Evolutionary conservation across 2,888 invertebrate species (phyloP).

Genomic region (Aporophyla nigra): DNA sequence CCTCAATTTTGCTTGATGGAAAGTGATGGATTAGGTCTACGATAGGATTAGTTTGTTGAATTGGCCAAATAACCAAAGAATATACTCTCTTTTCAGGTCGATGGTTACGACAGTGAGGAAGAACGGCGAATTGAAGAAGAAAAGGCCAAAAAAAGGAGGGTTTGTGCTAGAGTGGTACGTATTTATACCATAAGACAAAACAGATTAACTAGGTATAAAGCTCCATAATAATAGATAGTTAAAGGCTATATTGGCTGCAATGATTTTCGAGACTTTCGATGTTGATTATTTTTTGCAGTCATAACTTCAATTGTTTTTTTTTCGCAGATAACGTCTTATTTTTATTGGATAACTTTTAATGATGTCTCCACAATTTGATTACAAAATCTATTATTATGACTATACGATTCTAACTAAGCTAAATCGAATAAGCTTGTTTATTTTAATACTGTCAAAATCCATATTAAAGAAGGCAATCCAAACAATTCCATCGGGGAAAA

Average conservation of each 20-base stretch:
- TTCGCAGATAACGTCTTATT: neutral
- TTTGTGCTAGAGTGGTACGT: constrained; percentile 82
- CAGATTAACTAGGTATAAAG: neutral
- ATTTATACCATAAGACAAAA: neutral
- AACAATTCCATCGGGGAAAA: neutral
- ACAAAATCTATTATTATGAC: neutral
- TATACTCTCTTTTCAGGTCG: constrained; percentile 40
- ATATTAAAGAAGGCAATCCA: no score
- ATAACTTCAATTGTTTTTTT: neutral
- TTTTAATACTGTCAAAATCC: neutral
- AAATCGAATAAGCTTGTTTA: neutral
- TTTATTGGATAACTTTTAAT: neutral
- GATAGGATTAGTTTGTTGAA: neutral
- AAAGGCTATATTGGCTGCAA: neutral
- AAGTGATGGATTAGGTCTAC: neutral
- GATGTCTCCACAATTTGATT: neutral
- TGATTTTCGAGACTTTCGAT: neutral
- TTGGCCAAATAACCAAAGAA: neutral
- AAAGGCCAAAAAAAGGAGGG: constrained; percentile 74
- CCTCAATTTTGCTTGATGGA: neutral
- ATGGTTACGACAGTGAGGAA: constrained; percentile 74
- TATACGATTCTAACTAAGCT: neutral
- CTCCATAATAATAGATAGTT: no score
- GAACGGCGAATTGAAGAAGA: constrained; percentile 78
- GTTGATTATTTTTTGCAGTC: neutral